These are phyloP conservation scores for Cephus rjabovi DNA, from an alignment of 2,888 invertebrate species.

Conservation along the genomic window DNA sequence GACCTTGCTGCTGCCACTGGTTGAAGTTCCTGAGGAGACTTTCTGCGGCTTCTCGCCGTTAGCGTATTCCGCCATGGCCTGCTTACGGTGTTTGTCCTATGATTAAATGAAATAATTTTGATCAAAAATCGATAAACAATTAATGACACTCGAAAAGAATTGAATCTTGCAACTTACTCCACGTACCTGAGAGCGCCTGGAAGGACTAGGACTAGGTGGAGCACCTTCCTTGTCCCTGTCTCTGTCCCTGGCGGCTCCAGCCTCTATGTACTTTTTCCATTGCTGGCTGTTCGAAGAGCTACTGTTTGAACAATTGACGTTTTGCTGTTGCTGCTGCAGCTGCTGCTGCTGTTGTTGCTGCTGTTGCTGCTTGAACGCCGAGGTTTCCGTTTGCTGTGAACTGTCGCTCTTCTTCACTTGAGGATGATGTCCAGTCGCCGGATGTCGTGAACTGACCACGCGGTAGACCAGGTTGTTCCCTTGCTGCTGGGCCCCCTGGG, in stretches of 20 bases:
- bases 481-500: conserved; percentile 59
- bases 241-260: conserved; percentile 60
- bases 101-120: neutral
- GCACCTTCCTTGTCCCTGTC: conserved; percentile 60
- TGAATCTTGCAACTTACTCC: conserved; percentile 1
- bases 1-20: conserved; percentile 74
- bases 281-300: conserved; percentile 65
- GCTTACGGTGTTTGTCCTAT: conserved; percentile 60
- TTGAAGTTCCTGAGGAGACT: conserved; percentile 60
- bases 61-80: conserved; percentile 61
- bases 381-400: conserved; percentile 69
- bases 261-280: conserved; percentile 68
- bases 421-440: conserved; percentile 51
- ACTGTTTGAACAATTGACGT: conserved; percentile 43
- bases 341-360: conserved; percentile 49
- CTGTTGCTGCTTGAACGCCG: conserved; percentile 64
- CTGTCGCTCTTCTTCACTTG: conserved; percentile 68
- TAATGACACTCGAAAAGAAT: neutral
- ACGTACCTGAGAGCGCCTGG: conserved; percentile 59
- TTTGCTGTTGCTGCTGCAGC: conserved; percentile 38
- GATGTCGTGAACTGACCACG: conserved; percentile 59
- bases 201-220: conserved; percentile 63
- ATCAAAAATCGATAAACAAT: neutral
- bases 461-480: conserved; percentile 60
- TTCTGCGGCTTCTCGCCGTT: conserved; percentile 61